Conservation (phyloP, 1,140 invertebrate species). For the Brevipalpus yothersi region DNA sequence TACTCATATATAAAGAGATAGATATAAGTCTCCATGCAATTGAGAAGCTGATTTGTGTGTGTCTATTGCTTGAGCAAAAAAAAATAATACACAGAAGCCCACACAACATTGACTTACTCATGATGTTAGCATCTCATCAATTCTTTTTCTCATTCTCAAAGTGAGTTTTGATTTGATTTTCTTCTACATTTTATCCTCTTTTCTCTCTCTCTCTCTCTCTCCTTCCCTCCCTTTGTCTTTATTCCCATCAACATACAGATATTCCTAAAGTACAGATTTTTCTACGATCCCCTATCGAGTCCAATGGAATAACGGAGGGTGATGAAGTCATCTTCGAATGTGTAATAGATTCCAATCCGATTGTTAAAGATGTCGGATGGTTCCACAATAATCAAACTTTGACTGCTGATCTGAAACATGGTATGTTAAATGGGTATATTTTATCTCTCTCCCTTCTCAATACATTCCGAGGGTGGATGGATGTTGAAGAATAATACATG, state of each 20-base stretch:
- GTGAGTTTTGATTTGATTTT: neutral
- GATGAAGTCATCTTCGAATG: slow-evolving; percentile 74
- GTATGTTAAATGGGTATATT: neutral
- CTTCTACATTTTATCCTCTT: neutral
- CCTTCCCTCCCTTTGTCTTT: neutral
- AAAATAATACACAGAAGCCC: too few relatives aligned
- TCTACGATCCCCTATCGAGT: slow-evolving; percentile 29
- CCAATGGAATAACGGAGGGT: slow-evolving; percentile 44
- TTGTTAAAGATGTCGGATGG: slow-evolving; percentile 13
- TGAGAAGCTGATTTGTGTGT: too few relatives aligned
- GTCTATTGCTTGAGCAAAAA: too few relatives aligned
- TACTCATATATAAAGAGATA: too few relatives aligned
- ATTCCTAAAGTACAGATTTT: slow-evolving; percentile 6
- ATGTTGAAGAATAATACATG: too few relatives aligned
- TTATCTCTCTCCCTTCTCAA: too few relatives aligned
- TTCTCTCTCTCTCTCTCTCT: neutral
- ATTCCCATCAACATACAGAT: neutral
- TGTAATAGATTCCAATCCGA: slow-evolving; percentile 18
- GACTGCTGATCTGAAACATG: slow-evolving; percentile 2
- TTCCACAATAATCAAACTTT: slow-evolving; percentile 8
- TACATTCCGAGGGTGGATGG: too few relatives aligned
- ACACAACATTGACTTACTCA: too few relatives aligned
- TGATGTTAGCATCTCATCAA: too few relatives aligned
- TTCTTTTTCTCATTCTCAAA: too few relatives aligned
- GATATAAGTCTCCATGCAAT: too few relatives aligned